phyloP scores from a whole-genome alignment of 2,888 invertebrate genomes.

The Mythimna impura region DNA sequence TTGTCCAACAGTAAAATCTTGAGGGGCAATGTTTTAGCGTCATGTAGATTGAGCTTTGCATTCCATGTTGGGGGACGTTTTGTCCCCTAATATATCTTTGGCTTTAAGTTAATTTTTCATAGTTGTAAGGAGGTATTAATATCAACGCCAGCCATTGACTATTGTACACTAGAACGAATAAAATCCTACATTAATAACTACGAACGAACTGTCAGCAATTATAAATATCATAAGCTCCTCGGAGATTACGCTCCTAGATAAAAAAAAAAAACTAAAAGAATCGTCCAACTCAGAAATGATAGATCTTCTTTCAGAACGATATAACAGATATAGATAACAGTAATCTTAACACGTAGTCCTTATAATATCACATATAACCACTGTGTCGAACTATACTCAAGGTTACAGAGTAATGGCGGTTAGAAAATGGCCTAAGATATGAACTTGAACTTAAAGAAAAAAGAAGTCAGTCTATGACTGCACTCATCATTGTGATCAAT shows the following conservation, averaged over 20 bases:
- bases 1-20: no score
- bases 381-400: conserved; percentile 19
- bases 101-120: not conserved
- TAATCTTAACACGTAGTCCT: conserved; percentile 26
- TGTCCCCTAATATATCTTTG: no score
- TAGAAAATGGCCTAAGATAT: not conserved
- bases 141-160: not conserved
- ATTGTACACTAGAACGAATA: conserved; percentile 19
- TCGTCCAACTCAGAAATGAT: conserved; percentile 39
- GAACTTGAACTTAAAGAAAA: no score
- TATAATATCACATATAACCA: conserved; percentile 53
- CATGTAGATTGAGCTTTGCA: no score
- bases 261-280: conserved; percentile 36
- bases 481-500: no score
- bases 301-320: conserved; percentile 23
- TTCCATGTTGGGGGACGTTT: no score
- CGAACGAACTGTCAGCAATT: conserved; percentile 9
- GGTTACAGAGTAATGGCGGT: not conserved
- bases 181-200: conserved; percentile 17
- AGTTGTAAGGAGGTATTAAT: not conserved
- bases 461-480: no score
- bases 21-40: no score
- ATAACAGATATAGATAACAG: conserved; percentile 11
- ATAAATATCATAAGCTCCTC: conserved; percentile 31
- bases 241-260: conserved; percentile 52